Evolutionary conservation across 2,113 vertebrate genomes (phyloP).

Genomic region (Mirza zaza): DNA sequence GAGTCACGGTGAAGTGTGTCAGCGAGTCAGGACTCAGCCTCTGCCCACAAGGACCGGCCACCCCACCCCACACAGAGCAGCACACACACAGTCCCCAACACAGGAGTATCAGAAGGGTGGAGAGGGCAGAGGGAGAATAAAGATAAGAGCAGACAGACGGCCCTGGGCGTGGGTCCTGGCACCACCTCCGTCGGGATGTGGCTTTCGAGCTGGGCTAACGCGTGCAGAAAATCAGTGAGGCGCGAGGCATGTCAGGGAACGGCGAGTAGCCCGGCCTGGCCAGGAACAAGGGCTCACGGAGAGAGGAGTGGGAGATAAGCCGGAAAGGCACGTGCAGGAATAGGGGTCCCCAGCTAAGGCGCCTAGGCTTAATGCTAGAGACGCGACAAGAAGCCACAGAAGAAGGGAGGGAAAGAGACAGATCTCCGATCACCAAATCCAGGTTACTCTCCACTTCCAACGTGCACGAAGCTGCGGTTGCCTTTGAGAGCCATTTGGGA

Average conservation of each 20-base stretch:
- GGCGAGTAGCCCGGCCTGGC: rapidly evolving
- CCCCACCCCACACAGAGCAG: too few relatives aligned
- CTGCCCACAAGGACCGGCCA: not conserved
- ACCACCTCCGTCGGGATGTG: not conserved
- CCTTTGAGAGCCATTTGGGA: not conserved
- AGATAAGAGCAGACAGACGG: not conserved
- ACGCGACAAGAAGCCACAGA: rapidly evolving
- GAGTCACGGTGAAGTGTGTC: not conserved
- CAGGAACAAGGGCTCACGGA: not conserved
- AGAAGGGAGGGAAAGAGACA: not conserved
- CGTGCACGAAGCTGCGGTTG: not conserved
- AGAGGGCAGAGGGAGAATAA: too few relatives aligned
- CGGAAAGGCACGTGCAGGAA: not conserved
- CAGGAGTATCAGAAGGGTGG: rapidly evolving
- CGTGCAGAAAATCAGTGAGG: not conserved
- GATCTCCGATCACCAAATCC: not conserved
- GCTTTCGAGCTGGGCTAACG: not conserved
- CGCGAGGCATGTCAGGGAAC: not conserved
- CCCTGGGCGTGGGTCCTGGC: too few relatives aligned
- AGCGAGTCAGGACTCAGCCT: not conserved
- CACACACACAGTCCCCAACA: not conserved
- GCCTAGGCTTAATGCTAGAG: not conserved
- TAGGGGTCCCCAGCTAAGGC: not conserved
- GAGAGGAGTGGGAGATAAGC: not conserved
- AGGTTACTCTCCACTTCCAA: not conserved